Evolutionary conservation across 2,888 invertebrate genomes (phyloP), one percentile per base, ranked within the genome.

Genomic region (Platerodrilus igneus): DNA sequence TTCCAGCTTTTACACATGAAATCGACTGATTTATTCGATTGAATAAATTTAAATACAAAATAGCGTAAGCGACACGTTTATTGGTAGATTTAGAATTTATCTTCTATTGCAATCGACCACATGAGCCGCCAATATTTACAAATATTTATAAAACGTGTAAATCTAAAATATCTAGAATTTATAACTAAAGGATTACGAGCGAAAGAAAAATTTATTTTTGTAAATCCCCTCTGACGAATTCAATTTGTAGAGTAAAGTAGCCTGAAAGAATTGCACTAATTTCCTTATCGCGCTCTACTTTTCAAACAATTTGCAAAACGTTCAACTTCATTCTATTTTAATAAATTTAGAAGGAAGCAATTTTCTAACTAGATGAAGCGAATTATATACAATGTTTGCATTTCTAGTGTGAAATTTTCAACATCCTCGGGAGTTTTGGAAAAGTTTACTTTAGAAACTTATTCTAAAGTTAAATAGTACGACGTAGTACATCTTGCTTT

Each of bases 1-100:
- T 58, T 55, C 53, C 52, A 53, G 54, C 57, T 55, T 56, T 57
- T 58, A 56, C 54, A 59, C 52, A 49, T 47, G 50, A 52, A 52
- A 48, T 48, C 48, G 47, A 41, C 47, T 52, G 52, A 52, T 50
- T 52, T 52, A 52, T 52, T 45, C 50, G 50, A 45, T 45, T 47
- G 52, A 52, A 52, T 52, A 52, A 52, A 52, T 52, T 52, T 52
- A 50, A 52, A 52, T 52, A 47, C 48, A 43, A 48, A 52, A 42
- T 41, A 39, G 45, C 40, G 47, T 47, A 45, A 50, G 45, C 50
- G 47, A 50, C 50, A 50, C 50, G 50, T 50, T 50, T 47, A 43
- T 41, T 34, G 42, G 40, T n/a, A n/a, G n/a, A n/a, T n/a, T n/a
- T n/a, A n/a, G n/a, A n/a, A n/a, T 45, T 45, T 45, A 30, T 39